These are phyloP conservation scores for Wiebesia pumilae DNA, from an alignment of 1,140 invertebrate species.

Conservation along the genomic window DNA sequence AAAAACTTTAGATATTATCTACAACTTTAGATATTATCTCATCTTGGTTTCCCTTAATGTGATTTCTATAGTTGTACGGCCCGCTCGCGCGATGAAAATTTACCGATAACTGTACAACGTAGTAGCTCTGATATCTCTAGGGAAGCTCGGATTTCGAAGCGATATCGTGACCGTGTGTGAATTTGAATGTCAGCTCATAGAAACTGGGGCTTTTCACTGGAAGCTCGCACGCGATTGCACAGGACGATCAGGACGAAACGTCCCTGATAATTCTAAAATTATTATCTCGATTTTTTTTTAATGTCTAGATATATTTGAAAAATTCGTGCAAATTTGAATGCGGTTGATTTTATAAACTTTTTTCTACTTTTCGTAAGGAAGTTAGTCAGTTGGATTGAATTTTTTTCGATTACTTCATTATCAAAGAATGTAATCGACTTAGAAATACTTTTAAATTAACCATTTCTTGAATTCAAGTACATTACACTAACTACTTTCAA, in stretches of 20 bases:
- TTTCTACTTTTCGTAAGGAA: too few species aligned
- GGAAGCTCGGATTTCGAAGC: constrained; percentile 1
- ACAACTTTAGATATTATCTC: not conserved
- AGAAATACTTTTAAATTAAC: not conserved
- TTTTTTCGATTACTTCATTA: not conserved
- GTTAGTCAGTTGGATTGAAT: too few species aligned
- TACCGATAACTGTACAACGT: not conserved
- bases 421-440: too few species aligned
- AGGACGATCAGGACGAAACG: not conserved
- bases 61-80: constrained; percentile 28
- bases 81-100: constrained; percentile 33
- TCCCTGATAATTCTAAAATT: constrained; percentile 8
- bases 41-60: constrained; percentile 6
- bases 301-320: too few species aligned
- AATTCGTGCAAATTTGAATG: too few species aligned
- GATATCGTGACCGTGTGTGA: not conserved
- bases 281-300: constrained; percentile 5
- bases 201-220: not conserved
- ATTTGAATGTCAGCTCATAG: not conserved
- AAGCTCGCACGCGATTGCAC: not conserved
- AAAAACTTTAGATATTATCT: constrained; percentile 9
- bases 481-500: too few species aligned
- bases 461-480: too few species aligned
- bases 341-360: too few species aligned
- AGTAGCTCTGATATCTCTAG: not conserved